Percentiles rank a stretch among this genome's conserved stretches.
phyloP scores from a whole-genome alignment of 1,140 invertebrate species.

The Philotrypesis tridentata region DNA sequence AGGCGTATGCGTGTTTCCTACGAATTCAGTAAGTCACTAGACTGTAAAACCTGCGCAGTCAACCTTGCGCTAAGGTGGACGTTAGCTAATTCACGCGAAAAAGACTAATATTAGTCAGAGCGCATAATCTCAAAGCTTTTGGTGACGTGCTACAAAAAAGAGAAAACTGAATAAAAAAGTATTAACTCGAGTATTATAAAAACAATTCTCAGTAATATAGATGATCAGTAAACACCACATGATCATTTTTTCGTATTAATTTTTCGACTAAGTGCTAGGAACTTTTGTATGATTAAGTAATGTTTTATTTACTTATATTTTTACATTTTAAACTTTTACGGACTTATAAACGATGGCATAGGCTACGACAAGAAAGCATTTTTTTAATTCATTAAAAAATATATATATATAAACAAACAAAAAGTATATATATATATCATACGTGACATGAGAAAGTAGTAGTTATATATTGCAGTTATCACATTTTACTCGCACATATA shows the following conservation, averaged over 20 bases:
- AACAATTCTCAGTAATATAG: not conserved
- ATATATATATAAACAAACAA: slow-evolving; percentile 30
- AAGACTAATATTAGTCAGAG: slow-evolving; percentile 24
- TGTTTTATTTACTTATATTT: slow-evolving; percentile 4
- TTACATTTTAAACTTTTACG: not conserved
- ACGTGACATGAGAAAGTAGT: slow-evolving; percentile 36
- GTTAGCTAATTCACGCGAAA: slow-evolving; percentile 18
- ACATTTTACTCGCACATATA: slow-evolving; percentile 35
- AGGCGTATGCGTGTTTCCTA: slow-evolving; percentile 76
- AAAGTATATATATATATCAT: slow-evolving; percentile 28
- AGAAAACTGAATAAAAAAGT: slow-evolving; percentile 19
- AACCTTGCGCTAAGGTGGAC: slow-evolving; percentile 5
- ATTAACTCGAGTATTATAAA: slow-evolving; percentile 12
- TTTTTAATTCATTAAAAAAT: not conserved
- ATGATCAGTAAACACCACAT: not conserved
- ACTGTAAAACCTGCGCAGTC: slow-evolving; percentile 45
- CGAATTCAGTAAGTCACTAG: slow-evolving; percentile 77
- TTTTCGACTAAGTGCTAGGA: not conserved
- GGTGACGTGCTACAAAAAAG: slow-evolving; percentile 11
- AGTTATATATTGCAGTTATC: slow-evolving; percentile 33
- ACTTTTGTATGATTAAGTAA: slow-evolving; percentile 5
- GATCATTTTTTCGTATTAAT: not conserved
- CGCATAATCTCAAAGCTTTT: slow-evolving; percentile 30
- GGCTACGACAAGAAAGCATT: slow-evolving; percentile 1
- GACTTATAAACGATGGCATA: not conserved